A percentile compares a stretch with the other conserved stretches of the same genome.
Evolutionary conservation across 2,113 vertebrate species (phyloP).

Genomic region (Turdus rufiventris): DNA sequence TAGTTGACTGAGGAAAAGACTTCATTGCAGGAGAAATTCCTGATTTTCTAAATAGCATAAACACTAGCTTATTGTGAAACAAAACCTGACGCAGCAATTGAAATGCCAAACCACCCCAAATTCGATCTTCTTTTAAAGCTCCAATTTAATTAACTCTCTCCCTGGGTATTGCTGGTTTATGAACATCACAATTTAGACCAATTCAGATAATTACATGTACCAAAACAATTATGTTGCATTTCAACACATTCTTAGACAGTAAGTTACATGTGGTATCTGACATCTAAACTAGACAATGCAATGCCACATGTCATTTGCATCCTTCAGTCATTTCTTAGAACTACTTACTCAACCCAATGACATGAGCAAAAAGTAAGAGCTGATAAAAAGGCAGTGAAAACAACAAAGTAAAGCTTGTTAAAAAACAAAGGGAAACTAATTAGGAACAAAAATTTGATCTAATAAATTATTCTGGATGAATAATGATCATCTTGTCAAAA

Average conservation of each 20-base stretch:
- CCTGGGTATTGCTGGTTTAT: neutral
- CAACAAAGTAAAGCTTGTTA: neutral
- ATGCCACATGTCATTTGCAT: neutral
- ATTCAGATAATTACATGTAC: conserved; percentile 11
- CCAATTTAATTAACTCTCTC: conserved; percentile 26
- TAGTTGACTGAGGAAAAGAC: neutral
- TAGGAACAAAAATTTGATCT: conserved; percentile 14
- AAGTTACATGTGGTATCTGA: neutral
- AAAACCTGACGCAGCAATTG: neutral
- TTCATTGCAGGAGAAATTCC: neutral
- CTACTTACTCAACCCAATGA: neutral
- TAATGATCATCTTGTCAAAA: conserved; percentile 45
- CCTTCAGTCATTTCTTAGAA: neutral
- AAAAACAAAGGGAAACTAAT: conserved; percentile 7
- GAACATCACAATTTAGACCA: neutral
- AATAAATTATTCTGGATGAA: conserved; percentile 41
- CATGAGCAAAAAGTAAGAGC: neutral
- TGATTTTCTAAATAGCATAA: neutral
- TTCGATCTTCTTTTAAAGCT: conserved; percentile 25
- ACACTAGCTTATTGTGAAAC: neutral
- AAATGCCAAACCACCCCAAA: conserved; percentile 23
- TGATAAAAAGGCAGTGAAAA: neutral
- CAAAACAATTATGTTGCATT: neutral
- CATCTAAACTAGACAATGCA: conserved; percentile 2
- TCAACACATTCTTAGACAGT: neutral